Percentiles rank a stretch among this genome's conserved stretches.
Evolutionary conservation across 1,140 invertebrate species (phyloP).

Genomic region (Gryllus bimaculatus): DNA sequence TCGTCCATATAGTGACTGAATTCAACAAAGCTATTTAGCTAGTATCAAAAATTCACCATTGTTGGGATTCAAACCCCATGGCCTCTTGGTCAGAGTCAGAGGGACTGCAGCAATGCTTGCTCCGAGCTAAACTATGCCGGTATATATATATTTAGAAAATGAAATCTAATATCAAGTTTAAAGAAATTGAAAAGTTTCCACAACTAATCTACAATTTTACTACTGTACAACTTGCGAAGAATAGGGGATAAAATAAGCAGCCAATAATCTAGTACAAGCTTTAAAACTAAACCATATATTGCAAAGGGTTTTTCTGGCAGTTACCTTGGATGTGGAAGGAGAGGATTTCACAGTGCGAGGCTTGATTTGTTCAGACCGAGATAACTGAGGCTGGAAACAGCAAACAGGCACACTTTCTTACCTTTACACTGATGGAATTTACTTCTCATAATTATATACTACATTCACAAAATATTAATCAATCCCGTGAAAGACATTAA

Average conservation of each 20-base stretch:
- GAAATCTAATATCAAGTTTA: background rate
- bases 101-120: no score
- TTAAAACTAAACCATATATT: no score
- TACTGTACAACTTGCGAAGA: no score
- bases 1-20: no score
- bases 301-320: background rate
- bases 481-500: background rate
- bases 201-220: background rate
- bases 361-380: background rate
- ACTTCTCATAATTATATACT: background rate
- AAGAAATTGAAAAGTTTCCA: background rate
- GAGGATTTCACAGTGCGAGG: conserved; percentile 2
- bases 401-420: background rate
- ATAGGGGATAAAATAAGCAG: no score
- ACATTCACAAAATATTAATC: background rate
- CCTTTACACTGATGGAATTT: background rate
- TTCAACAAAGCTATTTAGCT: no score
- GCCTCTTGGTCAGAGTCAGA: no score
- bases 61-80: no score
- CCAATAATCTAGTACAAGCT: no score
- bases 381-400: background rate
- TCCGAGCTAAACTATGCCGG: no score
- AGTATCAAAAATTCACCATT: no score
- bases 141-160: no score
- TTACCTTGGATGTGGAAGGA: background rate